Conservation (phyloP, 1,140 invertebrate species). For the Venturia canescens region DNA sequence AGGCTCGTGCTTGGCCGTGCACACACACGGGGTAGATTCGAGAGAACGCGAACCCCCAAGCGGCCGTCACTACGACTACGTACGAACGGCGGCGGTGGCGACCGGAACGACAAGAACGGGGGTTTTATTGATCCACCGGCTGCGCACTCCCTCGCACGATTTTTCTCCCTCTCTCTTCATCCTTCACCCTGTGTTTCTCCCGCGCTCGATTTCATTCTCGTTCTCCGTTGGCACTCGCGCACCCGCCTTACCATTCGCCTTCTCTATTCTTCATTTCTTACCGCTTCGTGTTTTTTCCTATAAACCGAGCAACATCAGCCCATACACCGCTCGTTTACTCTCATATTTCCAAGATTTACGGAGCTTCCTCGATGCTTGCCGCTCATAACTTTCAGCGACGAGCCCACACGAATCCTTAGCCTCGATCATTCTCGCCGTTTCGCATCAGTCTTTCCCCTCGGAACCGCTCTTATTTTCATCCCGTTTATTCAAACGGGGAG, state of each 20-base stretch:
- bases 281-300: neutral
- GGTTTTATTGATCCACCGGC: conserved; percentile 76
- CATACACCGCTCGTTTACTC: neutral
- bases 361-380: no score
- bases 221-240: neutral
- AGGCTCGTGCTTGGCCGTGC: conserved; percentile 43
- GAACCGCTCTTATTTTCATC: no score
- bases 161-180: conserved; percentile 29
- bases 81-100: conserved; percentile 22
- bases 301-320: neutral
- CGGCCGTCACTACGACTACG: conserved; percentile 28
- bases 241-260: conserved; percentile 4
- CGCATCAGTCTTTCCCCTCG: no score
- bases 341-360: no score
- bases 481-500: no score
- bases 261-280: neutral
- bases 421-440: no score
- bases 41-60: conserved; percentile 52
- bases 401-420: no score
- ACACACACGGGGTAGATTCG: conserved; percentile 27
- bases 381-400: no score
- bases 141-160: conserved; percentile 70
- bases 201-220: conserved; percentile 26
- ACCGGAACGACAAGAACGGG: conserved; percentile 42
- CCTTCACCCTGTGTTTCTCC: conserved; percentile 15